A percentile compares a stretch with the other conserved stretches of the same genome.
Conservation (phyloP, 2,113 vertebrate species). For the Trematomus loennbergii region DNA sequence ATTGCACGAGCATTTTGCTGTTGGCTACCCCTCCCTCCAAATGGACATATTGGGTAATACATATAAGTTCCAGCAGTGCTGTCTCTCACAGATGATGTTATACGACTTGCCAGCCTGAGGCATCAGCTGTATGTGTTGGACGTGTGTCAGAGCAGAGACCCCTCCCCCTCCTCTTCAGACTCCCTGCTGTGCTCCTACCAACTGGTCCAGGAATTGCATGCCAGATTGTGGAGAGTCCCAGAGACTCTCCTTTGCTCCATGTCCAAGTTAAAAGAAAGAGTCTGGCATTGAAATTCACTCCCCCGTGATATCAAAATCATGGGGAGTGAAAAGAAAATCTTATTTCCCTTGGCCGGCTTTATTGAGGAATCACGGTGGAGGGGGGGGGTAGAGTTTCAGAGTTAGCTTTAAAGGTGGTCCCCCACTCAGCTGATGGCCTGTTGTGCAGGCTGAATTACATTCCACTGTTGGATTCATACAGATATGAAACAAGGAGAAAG, state of each 20-base stretch:
- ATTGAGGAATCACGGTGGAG: conserved; percentile 24
- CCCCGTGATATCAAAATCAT: conserved; percentile 45
- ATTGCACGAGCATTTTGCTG: conserved; percentile 48
- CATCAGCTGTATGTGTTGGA: conserved; percentile 78
- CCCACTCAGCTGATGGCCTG: conserved; percentile 40
- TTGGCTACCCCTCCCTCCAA: conserved; percentile 56
- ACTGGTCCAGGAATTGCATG: conserved; percentile 72
- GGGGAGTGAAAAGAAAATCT: conserved; percentile 33
- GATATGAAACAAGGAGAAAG: conserved; percentile 66
- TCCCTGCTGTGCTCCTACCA: conserved; percentile 64
- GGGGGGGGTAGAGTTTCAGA: conserved; percentile 62
- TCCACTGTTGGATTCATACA: conserved; percentile 64
- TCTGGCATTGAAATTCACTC: conserved; percentile 57
- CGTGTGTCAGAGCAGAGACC: conserved; percentile 59
- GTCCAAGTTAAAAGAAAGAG: conserved; percentile 67
- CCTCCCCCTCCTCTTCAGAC: conserved; percentile 42
- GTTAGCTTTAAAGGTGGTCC: conserved; percentile 71
- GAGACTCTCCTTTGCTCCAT: conserved; percentile 55
- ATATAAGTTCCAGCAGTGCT: conserved; percentile 70
- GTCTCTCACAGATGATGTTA: conserved; percentile 76
- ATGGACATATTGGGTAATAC: conserved; percentile 77
- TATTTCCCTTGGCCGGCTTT: conserved; percentile 30
- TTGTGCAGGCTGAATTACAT: conserved; percentile 67
- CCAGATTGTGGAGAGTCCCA: conserved; percentile 66
- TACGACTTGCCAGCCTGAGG: conserved; percentile 74